Evolutionary conservation across 2,888 invertebrate species (phyloP).

Genomic region (Clepsis dumicolana): DNA sequence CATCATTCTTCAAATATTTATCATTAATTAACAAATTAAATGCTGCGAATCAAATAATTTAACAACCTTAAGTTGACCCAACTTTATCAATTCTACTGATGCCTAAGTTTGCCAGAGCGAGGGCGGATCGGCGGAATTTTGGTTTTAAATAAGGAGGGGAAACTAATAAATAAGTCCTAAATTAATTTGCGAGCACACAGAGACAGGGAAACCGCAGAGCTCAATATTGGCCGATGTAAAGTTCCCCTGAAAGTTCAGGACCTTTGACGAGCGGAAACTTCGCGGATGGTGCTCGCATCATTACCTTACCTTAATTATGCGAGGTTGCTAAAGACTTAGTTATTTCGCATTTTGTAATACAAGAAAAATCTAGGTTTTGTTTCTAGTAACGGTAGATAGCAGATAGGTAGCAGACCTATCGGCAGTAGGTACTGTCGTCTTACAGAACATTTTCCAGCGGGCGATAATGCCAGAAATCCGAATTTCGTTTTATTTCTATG

Average conservation of each 20-base stretch:
- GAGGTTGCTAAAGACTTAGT: neutral
- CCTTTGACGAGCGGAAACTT: slow-evolving; percentile 38
- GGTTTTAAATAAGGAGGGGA: slow-evolving; percentile 30
- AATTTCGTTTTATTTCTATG: too few species aligned
- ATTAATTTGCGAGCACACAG: slow-evolving; percentile 38
- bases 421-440: too few species aligned
- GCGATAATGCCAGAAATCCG: too few species aligned
- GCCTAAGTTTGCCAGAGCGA: slow-evolving; percentile 7
- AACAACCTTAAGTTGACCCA: neutral
- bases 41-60: neutral
- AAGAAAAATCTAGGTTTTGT: neutral
- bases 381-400: neutral
- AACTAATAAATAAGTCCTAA: slow-evolving; percentile 41
- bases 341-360: neutral
- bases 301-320: slow-evolving; percentile 16
- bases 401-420: too few species aligned
- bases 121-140: slow-evolving; percentile 7
- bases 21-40: too few species aligned
- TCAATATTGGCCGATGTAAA: slow-evolving; percentile 41
- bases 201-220: slow-evolving; percentile 35
- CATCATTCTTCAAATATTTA: too few species aligned
- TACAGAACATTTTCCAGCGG: too few species aligned
- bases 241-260: slow-evolving; percentile 32
- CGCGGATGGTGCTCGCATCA: neutral
- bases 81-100: slow-evolving; percentile 4